Conservation (phyloP, 1,140 invertebrate genomes). For the Marisa cornuarietis region DNA sequence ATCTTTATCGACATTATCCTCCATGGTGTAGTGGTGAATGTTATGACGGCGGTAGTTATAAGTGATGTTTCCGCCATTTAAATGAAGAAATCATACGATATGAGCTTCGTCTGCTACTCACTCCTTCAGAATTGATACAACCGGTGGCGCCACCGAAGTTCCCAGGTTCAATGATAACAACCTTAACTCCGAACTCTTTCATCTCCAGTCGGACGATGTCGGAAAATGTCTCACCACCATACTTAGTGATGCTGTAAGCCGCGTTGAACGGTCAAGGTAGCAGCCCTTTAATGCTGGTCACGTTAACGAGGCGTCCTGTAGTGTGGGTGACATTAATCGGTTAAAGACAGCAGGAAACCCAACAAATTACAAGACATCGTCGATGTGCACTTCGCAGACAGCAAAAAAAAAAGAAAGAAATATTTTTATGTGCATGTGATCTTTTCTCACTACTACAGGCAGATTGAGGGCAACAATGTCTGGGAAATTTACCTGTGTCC, state of each 20-base stretch:
- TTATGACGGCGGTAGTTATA: neutral
- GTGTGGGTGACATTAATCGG: too few species aligned
- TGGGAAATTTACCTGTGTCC: neutral
- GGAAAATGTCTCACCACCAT: slow-evolving; percentile 71
- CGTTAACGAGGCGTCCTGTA: slow-evolving; percentile 76
- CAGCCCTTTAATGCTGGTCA: slow-evolving; percentile 82
- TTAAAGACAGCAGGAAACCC: too few species aligned
- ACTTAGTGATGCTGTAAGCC: slow-evolving; percentile 84
- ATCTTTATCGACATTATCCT: neutral
- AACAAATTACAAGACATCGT: too few species aligned
- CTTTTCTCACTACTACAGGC: too few species aligned
- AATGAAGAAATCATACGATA: neutral
- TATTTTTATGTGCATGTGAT: too few species aligned
- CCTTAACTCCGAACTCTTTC: slow-evolving; percentile 59
- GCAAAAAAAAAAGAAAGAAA: too few species aligned
- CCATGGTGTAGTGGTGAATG: neutral
- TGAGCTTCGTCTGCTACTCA: slow-evolving; percentile 1
- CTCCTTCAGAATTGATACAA: slow-evolving; percentile 15
- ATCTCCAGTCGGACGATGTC: slow-evolving; percentile 61
- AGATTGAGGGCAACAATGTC: too few species aligned
- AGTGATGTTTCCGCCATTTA: too few species aligned
- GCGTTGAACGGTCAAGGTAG: slow-evolving; percentile 78
- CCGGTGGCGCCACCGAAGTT: slow-evolving; percentile 62
- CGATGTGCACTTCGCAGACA: too few species aligned
- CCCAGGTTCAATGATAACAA: slow-evolving; percentile 62